phyloP scores from a whole-genome alignment of 2,113 vertebrate genomes.

The Procavia capensis region DNA sequence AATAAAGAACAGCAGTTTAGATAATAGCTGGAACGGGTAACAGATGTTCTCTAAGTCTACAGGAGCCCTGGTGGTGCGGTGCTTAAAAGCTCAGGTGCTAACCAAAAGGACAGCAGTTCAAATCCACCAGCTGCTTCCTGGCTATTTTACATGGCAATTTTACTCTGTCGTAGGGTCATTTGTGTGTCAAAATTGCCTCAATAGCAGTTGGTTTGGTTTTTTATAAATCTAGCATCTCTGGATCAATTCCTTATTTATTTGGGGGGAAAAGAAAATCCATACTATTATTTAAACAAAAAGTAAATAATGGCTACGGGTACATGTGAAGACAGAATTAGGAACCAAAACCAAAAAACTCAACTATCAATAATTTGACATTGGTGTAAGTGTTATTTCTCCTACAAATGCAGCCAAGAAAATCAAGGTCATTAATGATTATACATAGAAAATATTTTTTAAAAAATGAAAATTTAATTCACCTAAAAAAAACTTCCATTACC shows the following conservation, averaged over 20 bases:
- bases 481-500: not conserved
- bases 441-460: not conserved
- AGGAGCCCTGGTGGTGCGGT: too few species aligned
- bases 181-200: too few species aligned
- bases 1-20: not conserved
- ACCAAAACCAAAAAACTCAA: not conserved
- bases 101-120: too few species aligned
- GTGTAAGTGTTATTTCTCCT: not conserved
- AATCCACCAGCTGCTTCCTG: too few species aligned
- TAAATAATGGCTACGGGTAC: not conserved
- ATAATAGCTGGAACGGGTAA: not conserved
- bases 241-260: constrained; percentile 29
- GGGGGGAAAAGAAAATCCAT: constrained; percentile 1
- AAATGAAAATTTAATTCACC: constrained; percentile 14
- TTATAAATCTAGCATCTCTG: too few species aligned
- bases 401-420: constrained; percentile 16
- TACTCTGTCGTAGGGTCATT: too few species aligned
- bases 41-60: not conserved
- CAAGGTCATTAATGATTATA: not conserved
- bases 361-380: not conserved
- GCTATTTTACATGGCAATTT: too few species aligned
- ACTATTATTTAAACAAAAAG: not conserved
- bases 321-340: not conserved
- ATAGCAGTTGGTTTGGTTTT: too few species aligned
- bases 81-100: too few species aligned